phyloP scores from a whole-genome alignment of 2,113 vertebrate species.

The Dissostichus mawsoni region DNA sequence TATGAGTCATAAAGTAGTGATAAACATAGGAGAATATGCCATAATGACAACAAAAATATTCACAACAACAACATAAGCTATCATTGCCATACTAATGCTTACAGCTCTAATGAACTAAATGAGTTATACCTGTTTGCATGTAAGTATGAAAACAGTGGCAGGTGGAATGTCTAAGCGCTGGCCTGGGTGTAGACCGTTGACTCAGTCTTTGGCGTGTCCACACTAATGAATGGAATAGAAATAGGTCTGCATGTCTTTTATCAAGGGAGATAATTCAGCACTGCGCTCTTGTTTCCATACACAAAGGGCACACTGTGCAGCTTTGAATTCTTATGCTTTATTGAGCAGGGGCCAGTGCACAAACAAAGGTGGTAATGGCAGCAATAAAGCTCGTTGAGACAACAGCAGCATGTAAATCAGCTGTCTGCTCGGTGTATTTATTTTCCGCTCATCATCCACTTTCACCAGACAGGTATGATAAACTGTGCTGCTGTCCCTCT shows the following conservation, averaged over 20 bases:
- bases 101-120: neutral
- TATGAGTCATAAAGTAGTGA: no score
- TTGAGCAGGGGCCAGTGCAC: conserved; percentile 52
- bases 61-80: neutral
- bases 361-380: conserved; percentile 55
- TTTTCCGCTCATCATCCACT: conserved; percentile 7
- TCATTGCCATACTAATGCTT: neutral
- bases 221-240: conserved; percentile 68
- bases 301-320: conserved; percentile 78
- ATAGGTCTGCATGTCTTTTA: conserved; percentile 68
- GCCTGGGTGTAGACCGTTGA: conserved; percentile 30
- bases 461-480: conserved; percentile 15
- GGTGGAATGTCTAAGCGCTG: conserved; percentile 38
- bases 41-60: neutral
- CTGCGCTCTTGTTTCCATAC: conserved; percentile 64
- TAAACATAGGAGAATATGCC: no score
- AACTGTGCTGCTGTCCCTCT: conserved; percentile 1
- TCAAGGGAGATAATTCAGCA: conserved; percentile 73
- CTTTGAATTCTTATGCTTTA: conserved; percentile 70
- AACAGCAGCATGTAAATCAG: conserved; percentile 51
- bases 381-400: conserved; percentile 54
- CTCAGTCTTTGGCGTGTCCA: conserved; percentile 51
- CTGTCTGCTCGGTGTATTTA: conserved; percentile 13
- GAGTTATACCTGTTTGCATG: neutral
- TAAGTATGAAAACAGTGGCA: conserved; percentile 36